phyloP scores from a whole-genome alignment of 1,140 invertebrate species.

The Drosophila elegans region DNA sequence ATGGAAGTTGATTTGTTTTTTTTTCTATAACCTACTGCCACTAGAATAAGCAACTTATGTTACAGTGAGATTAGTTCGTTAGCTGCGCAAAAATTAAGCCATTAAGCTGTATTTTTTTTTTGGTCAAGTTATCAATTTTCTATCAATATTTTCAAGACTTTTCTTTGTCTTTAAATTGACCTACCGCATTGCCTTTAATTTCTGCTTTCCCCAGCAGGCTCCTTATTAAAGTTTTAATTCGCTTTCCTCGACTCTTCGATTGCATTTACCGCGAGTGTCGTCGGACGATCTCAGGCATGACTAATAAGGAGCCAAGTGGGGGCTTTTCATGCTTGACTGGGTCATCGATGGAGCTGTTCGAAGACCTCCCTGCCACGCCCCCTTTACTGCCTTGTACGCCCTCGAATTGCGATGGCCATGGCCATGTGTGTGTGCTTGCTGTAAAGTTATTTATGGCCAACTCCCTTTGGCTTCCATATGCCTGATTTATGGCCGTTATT shows the following conservation, averaged over 20 bases:
- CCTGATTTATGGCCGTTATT: constrained; percentile 84
- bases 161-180: no score
- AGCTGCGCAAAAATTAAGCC: no score
- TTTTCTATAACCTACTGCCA: no score
- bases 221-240: constrained; percentile 10
- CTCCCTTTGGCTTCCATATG: constrained; percentile 80
- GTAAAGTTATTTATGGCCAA: constrained; percentile 79
- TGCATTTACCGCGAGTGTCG: constrained; percentile 54
- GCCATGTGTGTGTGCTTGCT: neutral
- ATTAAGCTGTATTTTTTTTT: no score
- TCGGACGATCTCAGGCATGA: constrained; percentile 56
- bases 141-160: no score
- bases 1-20: no score
- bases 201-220: neutral
- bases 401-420: neutral
- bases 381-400: neutral
- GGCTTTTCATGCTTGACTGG: constrained; percentile 62
- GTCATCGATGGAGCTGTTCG: constrained; percentile 52
- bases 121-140: no score
- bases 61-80: no score
- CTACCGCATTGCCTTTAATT: neutral
- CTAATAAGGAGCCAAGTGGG: constrained; percentile 71
- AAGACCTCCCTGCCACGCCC: neutral
- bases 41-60: no score
- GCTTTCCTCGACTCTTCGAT: constrained; percentile 15